Percentiles rank a stretch among this genome's conserved stretches.
phyloP scores from a whole-genome alignment of 2,888 invertebrate species.

The Entomobrya proxima region DNA sequence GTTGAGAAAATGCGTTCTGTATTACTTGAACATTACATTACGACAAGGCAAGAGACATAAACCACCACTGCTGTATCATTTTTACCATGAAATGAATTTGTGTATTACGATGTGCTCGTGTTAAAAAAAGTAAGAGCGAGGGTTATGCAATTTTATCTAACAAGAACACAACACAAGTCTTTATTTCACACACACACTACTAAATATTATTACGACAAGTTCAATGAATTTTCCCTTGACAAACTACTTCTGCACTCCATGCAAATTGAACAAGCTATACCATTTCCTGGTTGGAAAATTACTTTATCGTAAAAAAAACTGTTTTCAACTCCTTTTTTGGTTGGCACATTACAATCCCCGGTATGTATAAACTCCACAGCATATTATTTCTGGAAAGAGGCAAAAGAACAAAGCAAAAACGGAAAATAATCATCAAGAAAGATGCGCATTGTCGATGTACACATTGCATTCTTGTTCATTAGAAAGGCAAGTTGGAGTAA shows the following conservation, averaged over 20 bases:
- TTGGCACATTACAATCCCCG: not conserved
- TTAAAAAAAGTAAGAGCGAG: not conserved
- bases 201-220: not conserved
- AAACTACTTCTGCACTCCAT: not conserved
- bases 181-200: not conserved
- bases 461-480: not conserved
- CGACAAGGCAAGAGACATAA: not conserved
- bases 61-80: not conserved
- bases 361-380: not conserved
- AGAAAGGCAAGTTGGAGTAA: not conserved
- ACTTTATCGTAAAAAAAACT: not conserved
- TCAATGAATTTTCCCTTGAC: constrained; percentile 41
- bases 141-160: constrained; percentile 2
- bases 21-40: constrained; percentile 52
- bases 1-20: constrained; percentile 41
- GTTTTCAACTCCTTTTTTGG: not conserved
- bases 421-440: not conserved
- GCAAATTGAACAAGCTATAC: not conserved
- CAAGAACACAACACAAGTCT: constrained; percentile 9
- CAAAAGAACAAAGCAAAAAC: not conserved
- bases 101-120: not conserved
- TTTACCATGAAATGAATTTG: not conserved
- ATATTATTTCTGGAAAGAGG: not conserved
- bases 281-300: not conserved
- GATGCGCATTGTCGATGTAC: constrained; percentile 2